A percentile compares a stretch with the other conserved stretches of the same genome.
Conservation (phyloP, 2,888 invertebrate genomes). For the Petrolisthes manimaculis region DNA sequence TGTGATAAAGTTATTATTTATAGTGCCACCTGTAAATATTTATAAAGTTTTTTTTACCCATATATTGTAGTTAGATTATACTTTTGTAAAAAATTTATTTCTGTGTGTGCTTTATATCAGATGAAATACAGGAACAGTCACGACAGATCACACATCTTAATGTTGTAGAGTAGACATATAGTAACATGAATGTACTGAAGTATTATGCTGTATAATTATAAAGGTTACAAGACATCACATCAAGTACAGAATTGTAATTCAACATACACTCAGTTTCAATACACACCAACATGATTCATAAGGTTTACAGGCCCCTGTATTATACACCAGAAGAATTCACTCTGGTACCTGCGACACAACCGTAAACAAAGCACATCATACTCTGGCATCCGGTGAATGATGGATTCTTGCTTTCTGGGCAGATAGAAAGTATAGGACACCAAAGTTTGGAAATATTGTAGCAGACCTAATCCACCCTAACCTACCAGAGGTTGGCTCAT, state of each 20-base stretch:
- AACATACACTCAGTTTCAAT: not conserved
- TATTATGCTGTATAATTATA: not conserved
- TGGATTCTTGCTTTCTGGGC: conserved; percentile 24
- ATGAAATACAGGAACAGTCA: not conserved
- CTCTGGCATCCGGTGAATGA: conserved; percentile 3
- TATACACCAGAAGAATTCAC: conserved; percentile 14
- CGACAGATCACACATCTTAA: conserved; percentile 7
- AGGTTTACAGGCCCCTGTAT: conserved; percentile 27
- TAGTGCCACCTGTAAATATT: too few species aligned
- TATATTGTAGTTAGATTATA: too few species aligned
- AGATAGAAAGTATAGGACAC: conserved; percentile 10
- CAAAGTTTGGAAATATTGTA: not conserved
- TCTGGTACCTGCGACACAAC: conserved; percentile 33
- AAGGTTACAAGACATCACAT: conserved; percentile 13
- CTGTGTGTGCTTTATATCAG: not conserved
- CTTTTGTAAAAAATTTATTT: too few species aligned
- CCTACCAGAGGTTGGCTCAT: not conserved
- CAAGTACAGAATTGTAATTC: not conserved
- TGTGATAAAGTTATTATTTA: too few species aligned
- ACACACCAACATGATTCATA: not conserved
- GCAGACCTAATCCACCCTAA: not conserved
- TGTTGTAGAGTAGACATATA: conserved; percentile 14
- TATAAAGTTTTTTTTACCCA: too few species aligned
- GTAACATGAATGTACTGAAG: not conserved
- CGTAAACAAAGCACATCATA: conserved; percentile 37